Evolutionary conservation across 1,140 invertebrate species (phyloP).

Genomic region (Drosophila willistoni): DNA sequence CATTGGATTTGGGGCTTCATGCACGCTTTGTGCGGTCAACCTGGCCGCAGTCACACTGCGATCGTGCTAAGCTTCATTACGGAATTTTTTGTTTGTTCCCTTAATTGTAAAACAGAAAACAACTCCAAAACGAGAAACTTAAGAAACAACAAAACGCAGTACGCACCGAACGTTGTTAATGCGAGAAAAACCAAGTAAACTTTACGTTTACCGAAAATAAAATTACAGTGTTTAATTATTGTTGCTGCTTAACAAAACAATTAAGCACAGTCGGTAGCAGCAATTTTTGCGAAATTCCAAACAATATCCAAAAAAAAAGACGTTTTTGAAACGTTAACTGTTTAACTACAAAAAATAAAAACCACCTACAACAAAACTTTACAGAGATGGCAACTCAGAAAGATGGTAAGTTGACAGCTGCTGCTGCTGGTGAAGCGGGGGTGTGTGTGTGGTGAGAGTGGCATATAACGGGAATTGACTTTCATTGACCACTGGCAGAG

Average conservation of each 20-base stretch:
- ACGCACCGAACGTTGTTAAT: conserved; percentile 13
- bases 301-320: conserved; percentile 1
- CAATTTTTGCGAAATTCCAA: conserved; percentile 31
- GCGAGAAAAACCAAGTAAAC: conserved; percentile 14
- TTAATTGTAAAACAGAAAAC: conserved; percentile 6
- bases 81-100: conserved; percentile 43
- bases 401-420: conserved; percentile 33
- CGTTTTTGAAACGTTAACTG: conserved; percentile 9
- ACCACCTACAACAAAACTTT: not conserved
- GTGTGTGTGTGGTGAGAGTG: not conserved
- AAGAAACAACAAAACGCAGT: conserved; percentile 15
- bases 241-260: not conserved
- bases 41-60: conserved; percentile 61
- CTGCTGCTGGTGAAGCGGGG: not conserved
- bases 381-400: conserved; percentile 38
- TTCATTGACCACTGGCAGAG: conserved; percentile 27
- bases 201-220: not conserved
- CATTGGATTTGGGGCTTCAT: conserved; percentile 54
- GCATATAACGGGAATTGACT: conserved; percentile 25
- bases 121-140: conserved; percentile 19
- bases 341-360: not conserved
- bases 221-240: conserved; percentile 7
- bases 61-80: conserved; percentile 71
- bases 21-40: conserved; percentile 51
- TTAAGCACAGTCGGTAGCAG: not conserved